These are phyloP conservation scores for Climacteris rufus DNA, from an alignment of 2,113 vertebrate species.

Conservation along the genomic window DNA sequence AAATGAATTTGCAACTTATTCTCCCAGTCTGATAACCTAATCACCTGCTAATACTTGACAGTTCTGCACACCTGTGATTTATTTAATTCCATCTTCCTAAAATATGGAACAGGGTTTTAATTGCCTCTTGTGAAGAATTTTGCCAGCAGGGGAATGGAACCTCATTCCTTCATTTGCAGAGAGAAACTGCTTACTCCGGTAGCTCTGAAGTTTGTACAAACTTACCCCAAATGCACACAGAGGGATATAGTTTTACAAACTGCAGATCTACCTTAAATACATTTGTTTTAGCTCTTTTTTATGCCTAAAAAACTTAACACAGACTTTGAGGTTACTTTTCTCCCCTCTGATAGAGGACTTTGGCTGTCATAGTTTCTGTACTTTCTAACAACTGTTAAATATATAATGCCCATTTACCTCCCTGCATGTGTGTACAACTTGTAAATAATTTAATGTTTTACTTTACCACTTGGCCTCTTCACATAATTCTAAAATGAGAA, in stretches of 20 bases:
- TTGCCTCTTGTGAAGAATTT: background rate
- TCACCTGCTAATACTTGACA: background rate
- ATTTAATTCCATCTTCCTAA: background rate
- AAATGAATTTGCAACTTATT: background rate
- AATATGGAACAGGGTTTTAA: background rate
- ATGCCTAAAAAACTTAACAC: background rate
- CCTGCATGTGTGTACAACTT: background rate
- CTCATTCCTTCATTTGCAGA: background rate
- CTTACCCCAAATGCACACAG: too few relatives aligned
- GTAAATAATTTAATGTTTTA: conserved; percentile 44
- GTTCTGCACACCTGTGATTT: background rate
- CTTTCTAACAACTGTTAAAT: conserved; percentile 4
- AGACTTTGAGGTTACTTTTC: background rate
- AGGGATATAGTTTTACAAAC: too few relatives aligned
- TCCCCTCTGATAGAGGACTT: background rate
- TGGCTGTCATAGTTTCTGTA: background rate
- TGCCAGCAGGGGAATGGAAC: background rate
- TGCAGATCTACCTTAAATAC: background rate
- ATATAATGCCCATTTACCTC: conserved; percentile 9
- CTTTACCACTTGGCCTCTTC: background rate
- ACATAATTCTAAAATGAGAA: background rate
- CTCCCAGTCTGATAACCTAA: background rate
- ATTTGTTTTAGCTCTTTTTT: background rate
- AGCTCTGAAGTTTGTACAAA: background rate
- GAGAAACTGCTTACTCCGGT: background rate